Percentiles rank a stretch among this genome's conserved stretches.
Conservation (phyloP, 1,140 invertebrate species). For the Ostrea denselamellosa region DNA sequence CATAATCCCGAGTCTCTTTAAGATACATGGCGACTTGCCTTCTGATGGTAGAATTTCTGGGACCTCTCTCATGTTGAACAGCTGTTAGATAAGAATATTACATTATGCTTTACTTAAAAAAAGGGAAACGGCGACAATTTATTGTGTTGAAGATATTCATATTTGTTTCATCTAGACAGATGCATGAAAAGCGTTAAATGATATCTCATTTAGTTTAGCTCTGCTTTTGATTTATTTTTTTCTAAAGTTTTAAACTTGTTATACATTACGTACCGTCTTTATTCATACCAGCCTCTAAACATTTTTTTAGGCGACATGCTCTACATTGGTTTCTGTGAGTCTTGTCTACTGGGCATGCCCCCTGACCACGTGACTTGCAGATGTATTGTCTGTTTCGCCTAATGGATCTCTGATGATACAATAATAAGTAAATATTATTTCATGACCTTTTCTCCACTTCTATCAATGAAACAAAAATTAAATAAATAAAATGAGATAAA, state of each 20-base stretch:
- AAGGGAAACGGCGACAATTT: not conserved
- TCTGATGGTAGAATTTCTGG: slow-evolving; percentile 94
- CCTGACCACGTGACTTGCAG: slow-evolving; percentile 94
- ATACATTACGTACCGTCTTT: slow-evolving; percentile 93
- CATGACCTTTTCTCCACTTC: not conserved
- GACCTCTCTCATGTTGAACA: slow-evolving; percentile 98
- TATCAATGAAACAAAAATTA: not conserved
- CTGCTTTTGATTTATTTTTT: too few species aligned
- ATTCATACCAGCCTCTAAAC: slow-evolving; percentile 98
- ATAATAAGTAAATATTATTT: too few species aligned
- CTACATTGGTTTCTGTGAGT: slow-evolving; percentile 95
- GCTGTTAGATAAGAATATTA: slow-evolving; percentile 83
- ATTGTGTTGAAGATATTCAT: too few species aligned
- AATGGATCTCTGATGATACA: slow-evolving; percentile 88
- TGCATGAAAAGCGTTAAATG: too few species aligned
- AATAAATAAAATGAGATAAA: not conserved
- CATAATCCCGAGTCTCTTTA: slow-evolving; percentile 76
- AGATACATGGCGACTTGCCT: slow-evolving; percentile 90
- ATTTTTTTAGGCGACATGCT: slow-evolving; percentile 96
- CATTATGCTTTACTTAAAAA: not conserved
- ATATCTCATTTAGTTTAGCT: too few species aligned
- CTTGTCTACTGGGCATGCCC: slow-evolving; percentile 95
- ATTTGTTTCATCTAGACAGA: too few species aligned
- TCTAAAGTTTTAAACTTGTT: not conserved
- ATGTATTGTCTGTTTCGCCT: slow-evolving; percentile 95